These are phyloP conservation scores for Linnaemya vulpina DNA, from an alignment of 2,888 invertebrate species.

Conservation along the genomic window DNA sequence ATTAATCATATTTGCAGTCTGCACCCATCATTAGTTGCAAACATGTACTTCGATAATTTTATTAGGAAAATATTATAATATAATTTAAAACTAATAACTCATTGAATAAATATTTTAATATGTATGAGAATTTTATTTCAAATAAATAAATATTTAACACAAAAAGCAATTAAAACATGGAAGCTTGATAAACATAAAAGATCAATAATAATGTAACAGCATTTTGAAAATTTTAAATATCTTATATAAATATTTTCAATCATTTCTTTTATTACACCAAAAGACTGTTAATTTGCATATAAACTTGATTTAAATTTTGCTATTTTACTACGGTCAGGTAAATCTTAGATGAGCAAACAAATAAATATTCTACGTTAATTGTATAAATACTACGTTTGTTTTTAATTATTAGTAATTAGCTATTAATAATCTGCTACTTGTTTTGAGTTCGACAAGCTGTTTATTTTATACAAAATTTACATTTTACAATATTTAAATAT, in stretches of 20 bases:
- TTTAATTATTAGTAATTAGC: background rate
- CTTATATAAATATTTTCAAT: no score
- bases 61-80: background rate
- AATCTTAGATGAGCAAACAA: background rate
- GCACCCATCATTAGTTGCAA: background rate
- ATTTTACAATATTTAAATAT: slow-evolving; percentile 14
- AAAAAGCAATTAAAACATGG: no score
- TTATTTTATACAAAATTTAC: slow-evolving; percentile 8
- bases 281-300: no score
- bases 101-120: background rate
- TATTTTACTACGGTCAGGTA: background rate
- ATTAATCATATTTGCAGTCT: slow-evolving; percentile 3
- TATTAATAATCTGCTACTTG: background rate
- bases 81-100: background rate
- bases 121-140: background rate
- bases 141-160: background rate
- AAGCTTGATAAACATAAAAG: no score
- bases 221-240: no score
- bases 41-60: no score
- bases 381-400: slow-evolving; percentile 11
- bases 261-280: no score
- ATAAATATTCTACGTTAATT: background rate
- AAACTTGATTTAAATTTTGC: background rate
- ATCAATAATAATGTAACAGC: no score
- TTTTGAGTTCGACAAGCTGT: background rate